Evolutionary conservation across 2,113 vertebrate genomes (phyloP).

Genomic region (Vulpes lagopus): DNA sequence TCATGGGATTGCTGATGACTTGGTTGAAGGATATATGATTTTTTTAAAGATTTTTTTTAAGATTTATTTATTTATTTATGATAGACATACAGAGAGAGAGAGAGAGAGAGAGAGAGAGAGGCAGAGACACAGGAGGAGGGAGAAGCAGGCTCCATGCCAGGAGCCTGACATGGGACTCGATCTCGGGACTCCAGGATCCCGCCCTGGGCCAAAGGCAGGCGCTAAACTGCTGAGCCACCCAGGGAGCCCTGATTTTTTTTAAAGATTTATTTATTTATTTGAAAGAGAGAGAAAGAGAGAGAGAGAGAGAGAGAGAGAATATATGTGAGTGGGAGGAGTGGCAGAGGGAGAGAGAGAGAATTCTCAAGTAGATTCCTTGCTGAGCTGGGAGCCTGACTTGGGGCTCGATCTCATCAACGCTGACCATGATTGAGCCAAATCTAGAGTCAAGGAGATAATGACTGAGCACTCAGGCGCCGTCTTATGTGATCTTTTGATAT

Average conservation of each 20-base stretch:
- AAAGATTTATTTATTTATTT: not conserved
- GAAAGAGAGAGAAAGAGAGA: no score
- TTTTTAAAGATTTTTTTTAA: not conserved
- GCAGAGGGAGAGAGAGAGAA: not conserved
- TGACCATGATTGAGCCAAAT: not conserved
- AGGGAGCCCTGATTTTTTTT: not conserved
- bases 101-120: not conserved
- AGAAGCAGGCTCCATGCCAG: no score
- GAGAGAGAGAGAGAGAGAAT: not conserved
- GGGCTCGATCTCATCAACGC: not conserved
- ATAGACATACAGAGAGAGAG: no score
- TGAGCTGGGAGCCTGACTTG: not conserved
- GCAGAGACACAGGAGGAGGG: no score
- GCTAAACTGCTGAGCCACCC: no score
- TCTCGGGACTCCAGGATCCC: no score
- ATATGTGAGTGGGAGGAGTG: not conserved
- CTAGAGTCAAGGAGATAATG: no score
- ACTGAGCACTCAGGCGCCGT: no score
- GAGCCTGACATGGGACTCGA: no score
- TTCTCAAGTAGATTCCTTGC: not conserved
- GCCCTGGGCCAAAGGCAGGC: no score
- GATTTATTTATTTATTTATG: not conserved
- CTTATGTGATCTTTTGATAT: no score
- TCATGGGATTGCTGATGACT: not conserved
- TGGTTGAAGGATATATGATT: conserved; percentile 8